phyloP scores from a whole-genome alignment of 2,888 invertebrate species.

The Pseudoips prasinana region DNA sequence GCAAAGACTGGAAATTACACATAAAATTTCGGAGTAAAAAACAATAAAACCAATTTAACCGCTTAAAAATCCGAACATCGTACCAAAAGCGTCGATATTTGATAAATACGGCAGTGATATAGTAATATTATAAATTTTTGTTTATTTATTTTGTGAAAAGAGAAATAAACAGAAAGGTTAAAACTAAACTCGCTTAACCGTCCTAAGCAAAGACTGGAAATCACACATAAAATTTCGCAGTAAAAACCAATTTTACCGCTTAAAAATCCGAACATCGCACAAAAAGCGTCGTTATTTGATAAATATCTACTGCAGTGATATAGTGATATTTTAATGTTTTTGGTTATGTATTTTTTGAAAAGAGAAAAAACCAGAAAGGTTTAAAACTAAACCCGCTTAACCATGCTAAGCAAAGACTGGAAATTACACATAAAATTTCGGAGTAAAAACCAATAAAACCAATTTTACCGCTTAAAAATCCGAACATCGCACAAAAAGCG shows the following conservation, averaged over 20 bases:
- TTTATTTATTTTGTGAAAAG: too few relatives aligned
- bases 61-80: constrained; percentile 38
- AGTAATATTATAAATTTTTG: too few relatives aligned
- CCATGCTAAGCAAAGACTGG: too few relatives aligned
- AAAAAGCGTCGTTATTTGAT: constrained; percentile 67
- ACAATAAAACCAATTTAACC: constrained; percentile 17
- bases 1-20: too few relatives aligned
- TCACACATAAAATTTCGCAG: constrained; percentile 1
- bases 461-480: constrained; percentile 34
- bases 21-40: background rate
- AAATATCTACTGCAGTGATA: constrained; percentile 73
- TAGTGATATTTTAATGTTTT: too few relatives aligned
- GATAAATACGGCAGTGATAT: constrained; percentile 75
- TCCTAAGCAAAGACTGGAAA: too few relatives aligned
- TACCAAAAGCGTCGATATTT: constrained; percentile 60
- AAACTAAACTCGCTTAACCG: too few relatives aligned
- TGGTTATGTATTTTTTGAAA: too few relatives aligned
- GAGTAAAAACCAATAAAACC: constrained; percentile 1
- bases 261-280: constrained; percentile 38
- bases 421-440: background rate
- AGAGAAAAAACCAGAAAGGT: too few relatives aligned
- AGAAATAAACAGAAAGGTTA: too few relatives aligned
- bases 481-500: constrained; percentile 45
- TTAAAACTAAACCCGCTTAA: too few relatives aligned
- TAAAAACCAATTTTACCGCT: constrained; percentile 24